Conservation (phyloP, 2,113 vertebrate genomes). For the Alethe diademata region DNA sequence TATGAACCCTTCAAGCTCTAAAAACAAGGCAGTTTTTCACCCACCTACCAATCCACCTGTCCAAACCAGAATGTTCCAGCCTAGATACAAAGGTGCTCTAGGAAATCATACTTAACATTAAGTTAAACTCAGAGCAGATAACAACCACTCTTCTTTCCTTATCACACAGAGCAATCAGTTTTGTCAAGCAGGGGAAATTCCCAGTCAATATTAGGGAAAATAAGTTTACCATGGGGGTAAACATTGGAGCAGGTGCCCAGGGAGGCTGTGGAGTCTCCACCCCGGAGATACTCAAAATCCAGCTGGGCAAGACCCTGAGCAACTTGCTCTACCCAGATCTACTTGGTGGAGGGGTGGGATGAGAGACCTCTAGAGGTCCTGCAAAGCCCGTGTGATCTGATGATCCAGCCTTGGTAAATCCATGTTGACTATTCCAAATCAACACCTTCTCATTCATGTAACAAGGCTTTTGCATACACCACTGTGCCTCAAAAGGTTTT, state of each 20-base stretch:
- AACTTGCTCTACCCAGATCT: background rate
- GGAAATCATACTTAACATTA: background rate
- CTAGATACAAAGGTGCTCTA: background rate
- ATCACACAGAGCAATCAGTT: background rate
- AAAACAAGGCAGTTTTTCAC: background rate
- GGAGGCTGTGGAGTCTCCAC: background rate
- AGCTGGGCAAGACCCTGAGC: background rate
- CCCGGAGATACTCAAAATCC: background rate
- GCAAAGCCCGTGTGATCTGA: background rate
- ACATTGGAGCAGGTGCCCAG: background rate
- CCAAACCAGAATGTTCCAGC: background rate
- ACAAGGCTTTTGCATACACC: background rate
- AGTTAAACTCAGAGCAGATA: background rate
- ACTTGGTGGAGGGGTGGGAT: background rate
- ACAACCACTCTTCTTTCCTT: background rate
- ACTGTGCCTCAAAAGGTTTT: background rate
- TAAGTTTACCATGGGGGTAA: background rate
- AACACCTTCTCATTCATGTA: background rate
- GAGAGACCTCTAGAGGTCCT: background rate
- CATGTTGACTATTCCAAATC: background rate
- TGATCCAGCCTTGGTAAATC: background rate
- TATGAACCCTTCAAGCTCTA: background rate
- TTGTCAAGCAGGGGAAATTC: conserved; percentile 14
- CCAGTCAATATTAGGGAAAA: background rate
- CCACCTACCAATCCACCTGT: background rate